A percentile compares a stretch with the other conserved stretches of the same genome.
Conservation (phyloP, 2,113 vertebrate genomes). For the Phyllostomus hastatus region DNA sequence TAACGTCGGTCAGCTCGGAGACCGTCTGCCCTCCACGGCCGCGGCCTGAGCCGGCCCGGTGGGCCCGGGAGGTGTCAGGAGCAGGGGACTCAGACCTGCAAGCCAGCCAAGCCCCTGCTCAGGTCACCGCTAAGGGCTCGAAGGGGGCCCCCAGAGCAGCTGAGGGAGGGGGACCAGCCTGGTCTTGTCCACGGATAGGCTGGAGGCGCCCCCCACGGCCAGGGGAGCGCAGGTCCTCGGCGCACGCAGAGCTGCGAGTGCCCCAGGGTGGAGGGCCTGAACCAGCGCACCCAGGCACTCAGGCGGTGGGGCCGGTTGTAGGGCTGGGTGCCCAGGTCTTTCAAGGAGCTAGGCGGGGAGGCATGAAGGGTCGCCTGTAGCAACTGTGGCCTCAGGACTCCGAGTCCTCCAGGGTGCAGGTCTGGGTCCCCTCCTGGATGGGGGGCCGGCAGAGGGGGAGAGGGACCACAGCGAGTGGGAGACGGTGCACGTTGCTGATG, state of each 20-base stretch:
- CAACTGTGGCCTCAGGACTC: neutral
- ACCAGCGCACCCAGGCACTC: no score
- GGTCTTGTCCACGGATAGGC: no score
- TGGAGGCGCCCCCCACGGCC: neutral
- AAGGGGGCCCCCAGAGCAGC: no score
- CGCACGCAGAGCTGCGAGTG: no score
- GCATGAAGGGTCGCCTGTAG: accelerated
- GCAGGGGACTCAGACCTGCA: neutral
- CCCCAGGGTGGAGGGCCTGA: no score
- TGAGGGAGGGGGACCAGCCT: no score
- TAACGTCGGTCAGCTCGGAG: neutral
- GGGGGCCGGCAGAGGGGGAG: neutral
- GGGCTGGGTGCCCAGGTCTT: neutral
- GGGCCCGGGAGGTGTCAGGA: neutral
- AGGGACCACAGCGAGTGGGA: no score
- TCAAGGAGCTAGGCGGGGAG: neutral
- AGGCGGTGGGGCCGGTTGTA: no score
- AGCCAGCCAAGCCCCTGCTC: neutral
- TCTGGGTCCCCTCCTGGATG: neutral
- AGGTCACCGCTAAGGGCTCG: neutral
- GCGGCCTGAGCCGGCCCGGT: accelerated
- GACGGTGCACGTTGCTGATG: no score
- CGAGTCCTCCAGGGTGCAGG: no score
- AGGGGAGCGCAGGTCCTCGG: no score
- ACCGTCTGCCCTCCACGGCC: accelerated